Percentiles rank a stretch among this genome's conserved stretches.
These are phyloP conservation scores for Cavia aperea DNA, from an alignment of 2,113 vertebrate species.

Conservation along the genomic window DNA sequence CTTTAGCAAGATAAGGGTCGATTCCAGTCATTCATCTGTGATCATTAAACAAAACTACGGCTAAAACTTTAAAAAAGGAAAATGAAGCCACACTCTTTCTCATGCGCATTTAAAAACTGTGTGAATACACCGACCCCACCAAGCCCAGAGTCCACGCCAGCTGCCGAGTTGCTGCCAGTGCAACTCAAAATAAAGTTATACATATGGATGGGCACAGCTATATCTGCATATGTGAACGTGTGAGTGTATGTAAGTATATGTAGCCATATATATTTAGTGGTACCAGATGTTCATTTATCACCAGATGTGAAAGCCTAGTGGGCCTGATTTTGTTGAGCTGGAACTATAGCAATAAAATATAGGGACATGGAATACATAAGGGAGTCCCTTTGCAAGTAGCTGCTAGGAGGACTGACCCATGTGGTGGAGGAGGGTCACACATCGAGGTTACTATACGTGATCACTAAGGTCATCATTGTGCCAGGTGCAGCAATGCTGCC, in stretches of 20 bases:
- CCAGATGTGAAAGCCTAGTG: background rate
- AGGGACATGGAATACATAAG: rapidly evolving
- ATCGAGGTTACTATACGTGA: rapidly evolving
- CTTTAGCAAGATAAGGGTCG: background rate
- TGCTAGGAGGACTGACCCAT: too few species aligned
- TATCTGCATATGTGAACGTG: rapidly evolving
- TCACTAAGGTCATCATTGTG: background rate
- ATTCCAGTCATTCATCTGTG: rapidly evolving
- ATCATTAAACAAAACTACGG: background rate
- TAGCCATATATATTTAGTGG: background rate
- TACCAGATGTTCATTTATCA: background rate
- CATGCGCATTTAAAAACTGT: rapidly evolving
- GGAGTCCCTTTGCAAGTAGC: background rate
- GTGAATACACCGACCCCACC: rapidly evolving
- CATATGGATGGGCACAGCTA: background rate
- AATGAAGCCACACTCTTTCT: background rate
- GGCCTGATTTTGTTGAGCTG: background rate
- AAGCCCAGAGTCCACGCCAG: rapidly evolving
- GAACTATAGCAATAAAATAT: background rate
- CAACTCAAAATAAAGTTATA: background rate
- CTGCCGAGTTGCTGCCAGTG: background rate
- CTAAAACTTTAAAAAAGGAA: too few species aligned
- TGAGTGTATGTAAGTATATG: rapidly evolving
- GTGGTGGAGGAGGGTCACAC: too few species aligned
- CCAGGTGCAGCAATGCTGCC: rapidly evolving